Evolutionary conservation across 2,888 invertebrate species (phyloP).

Genomic region (Ormyrus rosae): DNA sequence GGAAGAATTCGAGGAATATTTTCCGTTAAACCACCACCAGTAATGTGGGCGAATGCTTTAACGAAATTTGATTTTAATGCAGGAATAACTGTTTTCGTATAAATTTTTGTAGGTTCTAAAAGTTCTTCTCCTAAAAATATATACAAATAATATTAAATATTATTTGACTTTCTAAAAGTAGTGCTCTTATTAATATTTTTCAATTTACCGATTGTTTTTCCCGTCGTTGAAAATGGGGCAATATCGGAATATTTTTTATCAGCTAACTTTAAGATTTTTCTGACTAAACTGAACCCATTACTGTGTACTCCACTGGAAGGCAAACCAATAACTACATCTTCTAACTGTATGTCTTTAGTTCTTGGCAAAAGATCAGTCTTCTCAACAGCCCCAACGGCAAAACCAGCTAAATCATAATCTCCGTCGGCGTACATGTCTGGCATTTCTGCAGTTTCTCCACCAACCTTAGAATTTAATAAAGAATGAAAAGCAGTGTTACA

Average conservation of each 20-base stretch:
- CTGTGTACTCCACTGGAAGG: conserved; percentile 95
- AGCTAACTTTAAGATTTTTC: conserved; percentile 84
- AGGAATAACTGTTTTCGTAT: conserved; percentile 86
- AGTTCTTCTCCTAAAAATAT: conserved; percentile 84
- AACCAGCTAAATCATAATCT: conserved; percentile 97
- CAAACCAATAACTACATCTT: conserved; percentile 90
- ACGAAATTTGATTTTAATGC: conserved; percentile 84
- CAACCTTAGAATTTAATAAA: conserved; percentile 77
- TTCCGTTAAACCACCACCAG: conserved; percentile 93
- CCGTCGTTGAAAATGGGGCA: conserved; percentile 84
- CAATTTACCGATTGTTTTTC: conserved; percentile 83
- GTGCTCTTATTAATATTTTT: conserved; percentile 19
- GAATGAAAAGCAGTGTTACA: no score
- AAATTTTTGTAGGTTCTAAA: conserved; percentile 91
- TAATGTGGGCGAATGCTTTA: conserved; percentile 95
- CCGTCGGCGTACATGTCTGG: conserved; percentile 92
- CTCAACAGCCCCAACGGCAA: conserved; percentile 95
- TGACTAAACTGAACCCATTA: conserved; percentile 94
- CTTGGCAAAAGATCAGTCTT: conserved; percentile 84
- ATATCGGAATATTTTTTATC: conserved; percentile 82
- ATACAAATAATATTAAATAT: conserved; percentile 1
- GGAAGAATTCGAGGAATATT: conserved; percentile 93
- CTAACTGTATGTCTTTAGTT: conserved; percentile 80
- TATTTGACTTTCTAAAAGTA: conserved; percentile 1
- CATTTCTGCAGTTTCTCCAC: conserved; percentile 98